Conservation (phyloP, 2,113 vertebrate species). For the Heterocephalus glaber region DNA sequence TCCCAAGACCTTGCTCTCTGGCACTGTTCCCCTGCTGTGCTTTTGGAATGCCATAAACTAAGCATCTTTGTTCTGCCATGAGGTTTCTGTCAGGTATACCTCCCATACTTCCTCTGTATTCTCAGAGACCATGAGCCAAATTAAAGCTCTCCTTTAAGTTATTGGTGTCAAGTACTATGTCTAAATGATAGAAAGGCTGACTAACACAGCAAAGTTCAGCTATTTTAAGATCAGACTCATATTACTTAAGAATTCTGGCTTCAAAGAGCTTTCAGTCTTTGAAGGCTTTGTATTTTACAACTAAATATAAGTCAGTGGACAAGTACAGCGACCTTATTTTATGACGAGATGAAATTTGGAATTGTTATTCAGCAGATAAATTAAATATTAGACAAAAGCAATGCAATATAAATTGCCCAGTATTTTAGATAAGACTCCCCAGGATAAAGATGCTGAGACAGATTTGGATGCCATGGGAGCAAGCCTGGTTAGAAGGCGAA, state of each 20-base stretch:
- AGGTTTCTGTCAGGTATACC: too few relatives aligned
- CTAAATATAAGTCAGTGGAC: neutral
- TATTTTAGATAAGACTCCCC: neutral
- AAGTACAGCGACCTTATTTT: neutral
- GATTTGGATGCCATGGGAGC: neutral
- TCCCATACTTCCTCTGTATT: neutral
- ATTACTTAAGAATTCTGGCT: neutral
- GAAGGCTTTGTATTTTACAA: neutral
- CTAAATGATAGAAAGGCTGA: neutral
- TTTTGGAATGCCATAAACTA: neutral
- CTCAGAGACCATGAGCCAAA: neutral
- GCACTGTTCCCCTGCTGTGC: neutral
- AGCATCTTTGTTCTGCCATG: neutral
- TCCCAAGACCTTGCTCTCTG: neutral
- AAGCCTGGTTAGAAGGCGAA: neutral
- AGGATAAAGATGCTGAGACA: neutral
- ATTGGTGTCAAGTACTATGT: neutral
- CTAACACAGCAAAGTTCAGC: neutral
- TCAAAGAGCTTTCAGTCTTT: neutral
- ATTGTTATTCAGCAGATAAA: neutral
- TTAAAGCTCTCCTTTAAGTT: neutral
- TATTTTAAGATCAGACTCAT: neutral
- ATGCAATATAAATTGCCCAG: neutral
- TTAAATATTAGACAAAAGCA: neutral
- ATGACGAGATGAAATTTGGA: neutral